Base-by-base conservation (phyloP, 2,797 vertebrate species). In the Sibirionetta formosa region DNA sequence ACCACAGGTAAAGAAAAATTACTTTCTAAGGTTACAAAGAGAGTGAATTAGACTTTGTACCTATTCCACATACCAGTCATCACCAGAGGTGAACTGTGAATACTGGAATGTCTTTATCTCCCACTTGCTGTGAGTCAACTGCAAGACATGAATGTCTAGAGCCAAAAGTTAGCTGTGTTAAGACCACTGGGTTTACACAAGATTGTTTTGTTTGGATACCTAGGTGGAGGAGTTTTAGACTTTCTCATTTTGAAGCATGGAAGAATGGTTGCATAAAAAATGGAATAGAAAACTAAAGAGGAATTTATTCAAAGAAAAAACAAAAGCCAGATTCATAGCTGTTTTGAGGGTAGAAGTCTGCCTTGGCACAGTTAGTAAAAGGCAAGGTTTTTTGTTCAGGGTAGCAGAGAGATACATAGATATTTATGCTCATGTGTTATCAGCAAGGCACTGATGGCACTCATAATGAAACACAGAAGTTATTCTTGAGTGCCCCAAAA, bases 151-250 rank as follows among this genome's bases (percentile, higher is more conserved):
- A 93, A 93, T 87, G 88, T 53, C 76, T 92, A 85, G 60, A 90
- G 75, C 86, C 90, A 96, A 78, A 96, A 88, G 76, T 87, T 61
- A 81, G 92, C 82, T 96, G 68, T 89, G 61, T 85, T 94, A 95
- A 94, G 82, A 94, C 88, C 94, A 96, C 86, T 91, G 95, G 91
- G 88, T 97, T 96, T 96, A 96, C 91, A 93, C 58, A 17, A 85
- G 72, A 86, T 84, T 96, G 82, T 95, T 96, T 94, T 93, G 69
- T 92, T 94, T 95, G 91, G 95, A 91, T 91, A 88, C 36, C 79
- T 91, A 89, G 48, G 56, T 87, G 85, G 27, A 94, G 27, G 19
- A 38, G 23, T 92, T 91, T 20, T 20, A 48, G 14, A 36, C 68
- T 68, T 70, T 85, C 88, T 76, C 38, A 82, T 85, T 90, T 79